A percentile compares a stretch with the other conserved stretches of the same genome.
phyloP scores from a whole-genome alignment of 2,113 vertebrate species.

The Hypomesus transpacificus region DNA sequence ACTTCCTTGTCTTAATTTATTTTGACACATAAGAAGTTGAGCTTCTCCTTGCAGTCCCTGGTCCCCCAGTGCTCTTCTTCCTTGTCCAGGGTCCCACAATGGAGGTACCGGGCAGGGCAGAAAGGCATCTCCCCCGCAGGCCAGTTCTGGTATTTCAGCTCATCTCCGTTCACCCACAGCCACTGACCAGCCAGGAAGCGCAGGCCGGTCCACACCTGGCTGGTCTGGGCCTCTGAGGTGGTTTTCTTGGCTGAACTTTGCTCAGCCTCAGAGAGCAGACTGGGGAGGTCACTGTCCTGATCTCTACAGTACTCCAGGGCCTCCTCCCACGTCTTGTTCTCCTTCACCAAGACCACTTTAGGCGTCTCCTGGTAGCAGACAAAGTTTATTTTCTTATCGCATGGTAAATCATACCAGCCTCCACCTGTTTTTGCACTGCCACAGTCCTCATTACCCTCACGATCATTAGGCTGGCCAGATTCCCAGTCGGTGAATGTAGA shows the following conservation, averaged over 20 bases:
- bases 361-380: no score
- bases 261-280: neutral
- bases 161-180: constrained; percentile 28
- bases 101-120: neutral
- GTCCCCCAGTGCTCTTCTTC: neutral
- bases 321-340: constrained; percentile 47
- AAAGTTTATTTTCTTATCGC: no score
- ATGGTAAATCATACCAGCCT: no score
- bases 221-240: neutral
- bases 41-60: neutral
- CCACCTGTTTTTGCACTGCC: no score
- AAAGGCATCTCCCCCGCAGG: neutral
- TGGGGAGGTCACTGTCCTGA: constrained; percentile 30
- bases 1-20: neutral
- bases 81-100: neutral
- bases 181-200: constrained; percentile 41
- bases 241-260: neutral
- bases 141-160: neutral
- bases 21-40: neutral
- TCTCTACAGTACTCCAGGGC: constrained; percentile 29
- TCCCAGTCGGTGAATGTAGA: no score
- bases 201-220: constrained; percentile 42
- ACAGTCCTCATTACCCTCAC: no score
- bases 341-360: constrained; percentile 18
- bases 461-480: no score